phyloP scores from a whole-genome alignment of 2,888 invertebrate genomes.

The Dryobotodes eremita region DNA sequence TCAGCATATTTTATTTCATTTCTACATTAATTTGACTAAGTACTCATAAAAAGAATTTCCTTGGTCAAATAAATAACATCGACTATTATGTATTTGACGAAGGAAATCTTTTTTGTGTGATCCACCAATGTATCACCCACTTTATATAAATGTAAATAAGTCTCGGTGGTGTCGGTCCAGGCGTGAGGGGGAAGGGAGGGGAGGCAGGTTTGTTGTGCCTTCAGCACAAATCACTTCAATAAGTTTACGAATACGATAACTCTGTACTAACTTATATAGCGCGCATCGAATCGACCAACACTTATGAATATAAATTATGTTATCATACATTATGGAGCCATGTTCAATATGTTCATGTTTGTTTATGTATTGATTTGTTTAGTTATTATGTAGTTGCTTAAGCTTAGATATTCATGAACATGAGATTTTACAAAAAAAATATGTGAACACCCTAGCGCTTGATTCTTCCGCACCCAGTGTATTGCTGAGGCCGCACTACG shows the following conservation, averaged over 20 bases:
- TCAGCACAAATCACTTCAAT: conserved; percentile 59
- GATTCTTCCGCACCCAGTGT: background rate
- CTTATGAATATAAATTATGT: conserved; percentile 48
- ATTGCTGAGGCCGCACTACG: too few relatives aligned
- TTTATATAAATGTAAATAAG: conserved; percentile 63
- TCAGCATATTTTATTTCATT: conserved; percentile 40
- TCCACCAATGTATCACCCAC: conserved; percentile 46
- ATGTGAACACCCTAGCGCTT: background rate
- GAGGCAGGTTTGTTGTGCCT: conserved; percentile 22
- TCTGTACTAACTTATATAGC: conserved; percentile 56
- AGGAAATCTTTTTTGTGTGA: too few relatives aligned
- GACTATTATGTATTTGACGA: too few relatives aligned
- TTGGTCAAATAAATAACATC: conserved; percentile 19
- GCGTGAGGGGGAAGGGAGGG: background rate
- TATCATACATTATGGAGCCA: conserved; percentile 29
- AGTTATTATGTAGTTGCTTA: background rate
- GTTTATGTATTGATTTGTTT: conserved; percentile 24
- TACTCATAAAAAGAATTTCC: background rate
- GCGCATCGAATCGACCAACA: conserved; percentile 26
- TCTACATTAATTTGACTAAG: conserved; percentile 17
- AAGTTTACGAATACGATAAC: conserved; percentile 65
- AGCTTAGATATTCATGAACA: conserved; percentile 4
- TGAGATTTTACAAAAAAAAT: background rate
- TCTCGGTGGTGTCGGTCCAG: conserved; percentile 14
- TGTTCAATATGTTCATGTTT: conserved; percentile 6